These are phyloP conservation scores for Hystrix cristata DNA, from an alignment of 2,113 vertebrate genomes.

Conservation along the genomic window DNA sequence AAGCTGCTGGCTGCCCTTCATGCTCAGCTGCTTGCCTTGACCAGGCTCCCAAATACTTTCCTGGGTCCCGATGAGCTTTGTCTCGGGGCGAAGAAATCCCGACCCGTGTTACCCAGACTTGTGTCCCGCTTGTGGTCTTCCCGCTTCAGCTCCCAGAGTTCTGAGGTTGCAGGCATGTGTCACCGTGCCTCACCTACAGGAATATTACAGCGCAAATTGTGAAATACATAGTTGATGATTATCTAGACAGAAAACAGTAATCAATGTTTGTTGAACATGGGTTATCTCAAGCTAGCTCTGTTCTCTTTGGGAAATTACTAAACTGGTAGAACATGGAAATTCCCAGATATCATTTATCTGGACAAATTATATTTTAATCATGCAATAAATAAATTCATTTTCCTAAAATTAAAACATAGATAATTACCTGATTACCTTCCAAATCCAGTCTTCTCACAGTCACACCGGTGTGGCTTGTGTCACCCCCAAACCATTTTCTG, in stretches of 20 bases:
- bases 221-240: background rate
- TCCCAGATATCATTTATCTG: background rate
- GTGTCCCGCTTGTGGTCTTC: background rate
- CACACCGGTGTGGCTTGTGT: background rate
- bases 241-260: background rate
- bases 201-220: background rate
- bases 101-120: background rate
- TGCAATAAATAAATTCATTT: background rate
- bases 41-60: background rate
- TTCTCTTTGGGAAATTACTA: background rate
- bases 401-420: background rate
- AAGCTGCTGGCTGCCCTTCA: too few species aligned
- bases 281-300: background rate
- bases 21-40: background rate
- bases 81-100: background rate
- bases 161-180: background rate
- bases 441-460: background rate
- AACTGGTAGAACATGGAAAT: background rate
- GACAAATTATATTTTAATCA: background rate
- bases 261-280: background rate
- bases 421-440: background rate
- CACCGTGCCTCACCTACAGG: background rate
- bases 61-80: background rate
- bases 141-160: background rate
- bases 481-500: background rate